Conservation (phyloP, 2,797 vertebrate species). For the Pristis pectinata region DNA sequence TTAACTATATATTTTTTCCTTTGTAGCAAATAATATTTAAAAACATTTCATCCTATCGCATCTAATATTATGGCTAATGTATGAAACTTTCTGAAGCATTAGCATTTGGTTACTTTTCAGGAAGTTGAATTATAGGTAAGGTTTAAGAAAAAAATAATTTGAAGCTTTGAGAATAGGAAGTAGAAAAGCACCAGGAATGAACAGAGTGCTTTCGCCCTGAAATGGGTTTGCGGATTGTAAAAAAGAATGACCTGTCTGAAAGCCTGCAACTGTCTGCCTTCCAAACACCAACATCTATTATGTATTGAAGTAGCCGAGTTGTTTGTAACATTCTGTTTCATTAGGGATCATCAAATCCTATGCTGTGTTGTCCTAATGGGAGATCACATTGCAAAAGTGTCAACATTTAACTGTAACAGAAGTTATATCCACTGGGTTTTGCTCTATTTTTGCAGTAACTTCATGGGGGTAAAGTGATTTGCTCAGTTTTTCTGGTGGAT, state of each 20-base stretch:
- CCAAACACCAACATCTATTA: neutral
- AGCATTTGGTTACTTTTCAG: neutral
- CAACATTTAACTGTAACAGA: neutral
- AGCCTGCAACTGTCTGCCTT: neutral
- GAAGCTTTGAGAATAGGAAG: neutral
- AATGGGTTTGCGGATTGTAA: neutral
- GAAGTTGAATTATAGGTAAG: neutral
- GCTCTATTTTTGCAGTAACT: too few relatives aligned
- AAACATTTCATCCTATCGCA: neutral
- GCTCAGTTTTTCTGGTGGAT: too few relatives aligned
- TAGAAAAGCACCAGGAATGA: neutral
- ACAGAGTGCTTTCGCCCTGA: neutral
- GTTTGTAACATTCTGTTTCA: neutral
- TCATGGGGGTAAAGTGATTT: too few relatives aligned
- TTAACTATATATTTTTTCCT: neutral
- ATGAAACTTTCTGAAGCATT: neutral
- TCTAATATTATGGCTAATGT: neutral
- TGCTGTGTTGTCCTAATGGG: neutral
- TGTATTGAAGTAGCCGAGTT: neutral
- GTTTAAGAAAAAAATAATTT: neutral
- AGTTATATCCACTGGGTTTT: neutral
- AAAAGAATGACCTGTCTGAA: neutral
- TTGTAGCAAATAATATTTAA: neutral
- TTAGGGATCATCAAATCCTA: neutral
- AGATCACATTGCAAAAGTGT: neutral